phyloP scores from a whole-genome alignment of 2,888 invertebrate genomes.

The Venustoraphidia nigricollis region DNA sequence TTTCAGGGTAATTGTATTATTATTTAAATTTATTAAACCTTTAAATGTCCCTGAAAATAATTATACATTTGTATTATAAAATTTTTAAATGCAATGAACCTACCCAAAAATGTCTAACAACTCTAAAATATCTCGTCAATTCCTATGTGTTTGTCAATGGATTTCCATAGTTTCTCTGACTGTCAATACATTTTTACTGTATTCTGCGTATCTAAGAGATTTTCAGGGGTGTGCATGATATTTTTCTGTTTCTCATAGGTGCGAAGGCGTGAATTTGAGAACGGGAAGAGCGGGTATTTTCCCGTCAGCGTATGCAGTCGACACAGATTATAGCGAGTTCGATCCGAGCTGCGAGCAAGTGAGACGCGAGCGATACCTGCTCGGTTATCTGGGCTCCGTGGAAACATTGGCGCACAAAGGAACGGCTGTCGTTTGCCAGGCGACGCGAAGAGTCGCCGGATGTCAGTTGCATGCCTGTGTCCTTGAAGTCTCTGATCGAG shows the following conservation, averaged over 20 bases:
- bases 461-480: conserved; percentile 48
- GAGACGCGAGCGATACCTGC: conserved; percentile 70
- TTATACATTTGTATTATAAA: too few relatives aligned
- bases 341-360: conserved; percentile 75
- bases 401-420: conserved; percentile 95
- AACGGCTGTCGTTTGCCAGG: conserved; percentile 87
- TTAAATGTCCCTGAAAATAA: too few relatives aligned
- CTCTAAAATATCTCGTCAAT: too few relatives aligned
- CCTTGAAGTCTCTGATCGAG: conserved; percentile 89
- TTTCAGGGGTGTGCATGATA: too few relatives aligned
- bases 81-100: too few relatives aligned
- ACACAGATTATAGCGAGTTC: conserved; percentile 92
- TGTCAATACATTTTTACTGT: too few relatives aligned
- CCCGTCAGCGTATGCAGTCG: conserved; percentile 93
- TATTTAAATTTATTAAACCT: too few relatives aligned
- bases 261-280: conserved; percentile 76
- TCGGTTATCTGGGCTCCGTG: conserved; percentile 91
- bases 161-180: too few relatives aligned
- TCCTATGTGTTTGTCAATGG: too few relatives aligned
- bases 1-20: too few relatives aligned
- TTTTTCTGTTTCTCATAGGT: neutral
- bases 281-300: conserved; percentile 91
- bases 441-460: conserved; percentile 74
- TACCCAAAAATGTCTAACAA: too few relatives aligned
- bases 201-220: too few relatives aligned